Conservation (phyloP, 2,888 invertebrate genomes). For the Zygogramma bicolorata region DNA sequence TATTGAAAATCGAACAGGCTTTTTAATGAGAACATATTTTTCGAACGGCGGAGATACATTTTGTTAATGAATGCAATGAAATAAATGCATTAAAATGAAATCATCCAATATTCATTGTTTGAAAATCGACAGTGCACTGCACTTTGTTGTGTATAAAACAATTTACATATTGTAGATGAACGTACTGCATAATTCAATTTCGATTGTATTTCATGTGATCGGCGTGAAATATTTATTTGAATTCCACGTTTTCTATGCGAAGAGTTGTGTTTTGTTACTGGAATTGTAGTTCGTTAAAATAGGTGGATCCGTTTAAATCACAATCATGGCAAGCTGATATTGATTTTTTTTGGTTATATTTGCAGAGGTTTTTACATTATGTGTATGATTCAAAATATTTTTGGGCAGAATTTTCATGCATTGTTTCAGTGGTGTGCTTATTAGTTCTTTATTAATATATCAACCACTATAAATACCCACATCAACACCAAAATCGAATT, state of each 20-base stretch:
- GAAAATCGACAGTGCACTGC: constrained; percentile 31
- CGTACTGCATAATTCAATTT: constrained; percentile 10
- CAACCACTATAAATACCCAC: too few relatives aligned
- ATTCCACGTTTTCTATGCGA: background rate
- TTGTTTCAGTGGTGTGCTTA: too few relatives aligned
- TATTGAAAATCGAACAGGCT: background rate
- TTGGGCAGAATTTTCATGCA: too few relatives aligned
- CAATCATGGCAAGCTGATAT: too few relatives aligned
- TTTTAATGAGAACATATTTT: constrained; percentile 1
- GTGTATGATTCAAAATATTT: too few relatives aligned
- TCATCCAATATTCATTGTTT: constrained; percentile 32
- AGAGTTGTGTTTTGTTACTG: background rate
- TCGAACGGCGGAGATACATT: constrained; percentile 3
- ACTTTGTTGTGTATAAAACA: constrained; percentile 7
- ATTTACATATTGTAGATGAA: constrained; percentile 18
- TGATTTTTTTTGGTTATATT: too few relatives aligned
- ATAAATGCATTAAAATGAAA: constrained; percentile 28
- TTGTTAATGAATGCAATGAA: constrained; percentile 31
- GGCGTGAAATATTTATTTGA: constrained; percentile 5
- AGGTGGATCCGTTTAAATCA: too few relatives aligned
- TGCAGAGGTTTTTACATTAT: too few relatives aligned
- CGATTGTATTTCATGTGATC: background rate
- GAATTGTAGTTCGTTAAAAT: too few relatives aligned
- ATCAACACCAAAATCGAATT: too few relatives aligned
- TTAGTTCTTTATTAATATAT: too few relatives aligned